phyloP scores from a whole-genome alignment of 2,888 invertebrate genomes.

The Elysia crispata region DNA sequence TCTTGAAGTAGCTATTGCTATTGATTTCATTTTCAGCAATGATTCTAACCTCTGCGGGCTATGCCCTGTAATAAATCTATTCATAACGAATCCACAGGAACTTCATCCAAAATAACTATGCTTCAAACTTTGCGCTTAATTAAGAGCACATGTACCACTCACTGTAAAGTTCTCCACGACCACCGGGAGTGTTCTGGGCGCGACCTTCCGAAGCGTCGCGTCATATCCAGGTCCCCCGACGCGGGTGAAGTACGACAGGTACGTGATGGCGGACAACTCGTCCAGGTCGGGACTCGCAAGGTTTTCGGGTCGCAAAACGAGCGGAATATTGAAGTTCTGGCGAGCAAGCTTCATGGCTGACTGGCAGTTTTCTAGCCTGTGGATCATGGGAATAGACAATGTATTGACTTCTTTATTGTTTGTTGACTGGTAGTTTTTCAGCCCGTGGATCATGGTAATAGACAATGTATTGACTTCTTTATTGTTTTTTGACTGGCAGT shows the following conservation, averaged over 20 bases:
- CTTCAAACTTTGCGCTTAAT: no score
- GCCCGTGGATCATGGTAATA: no score
- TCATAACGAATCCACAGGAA: no score
- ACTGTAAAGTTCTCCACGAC: slow-evolving; percentile 93
- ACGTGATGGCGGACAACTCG: slow-evolving; percentile 98
- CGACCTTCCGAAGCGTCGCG: slow-evolving; percentile 94
- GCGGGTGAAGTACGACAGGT: slow-evolving; percentile 98
- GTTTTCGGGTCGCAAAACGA: slow-evolving; percentile 96
- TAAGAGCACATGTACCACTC: no score
- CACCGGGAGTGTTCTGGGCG: slow-evolving; percentile 84
- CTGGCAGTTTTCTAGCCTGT: slow-evolving; percentile 92
- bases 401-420: no score
- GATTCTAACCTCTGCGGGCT: no score
- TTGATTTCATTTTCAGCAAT: no score
- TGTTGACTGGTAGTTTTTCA: slow-evolving; percentile 94
- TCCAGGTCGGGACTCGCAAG: slow-evolving; percentile 96
- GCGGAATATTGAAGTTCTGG: slow-evolving; percentile 92
- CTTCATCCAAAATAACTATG: no score
- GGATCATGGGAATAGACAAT: no score
- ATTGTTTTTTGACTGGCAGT: slow-evolving; percentile 95
- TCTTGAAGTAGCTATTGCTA: no score
- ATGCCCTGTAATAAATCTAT: no score
- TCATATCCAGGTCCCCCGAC: slow-evolving; percentile 93
- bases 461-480: no score
- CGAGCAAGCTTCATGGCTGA: slow-evolving; percentile 95